These are phyloP conservation scores for Aethes cnicana DNA, from an alignment of 2,888 invertebrate species.

Conservation along the genomic window DNA sequence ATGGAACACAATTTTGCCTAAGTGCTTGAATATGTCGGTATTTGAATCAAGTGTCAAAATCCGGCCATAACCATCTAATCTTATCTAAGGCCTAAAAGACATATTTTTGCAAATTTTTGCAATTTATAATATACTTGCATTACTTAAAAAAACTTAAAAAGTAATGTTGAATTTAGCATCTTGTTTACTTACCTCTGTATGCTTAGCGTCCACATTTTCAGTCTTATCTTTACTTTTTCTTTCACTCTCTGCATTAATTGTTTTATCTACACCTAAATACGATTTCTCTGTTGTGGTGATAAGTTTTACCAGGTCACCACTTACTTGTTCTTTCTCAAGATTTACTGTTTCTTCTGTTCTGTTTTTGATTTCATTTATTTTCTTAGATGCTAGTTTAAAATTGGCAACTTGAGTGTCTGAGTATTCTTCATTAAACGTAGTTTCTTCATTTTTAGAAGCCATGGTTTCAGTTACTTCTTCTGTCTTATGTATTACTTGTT, in stretches of 20 bases:
- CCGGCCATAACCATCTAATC: too few species aligned
- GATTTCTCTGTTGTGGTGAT: not conserved
- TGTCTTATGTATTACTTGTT: slow-evolving; percentile 31
- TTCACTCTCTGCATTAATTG: slow-evolving; percentile 19
- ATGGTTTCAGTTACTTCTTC: slow-evolving; percentile 1
- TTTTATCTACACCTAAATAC: slow-evolving; percentile 13
- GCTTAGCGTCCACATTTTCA: not conserved
- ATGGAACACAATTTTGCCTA: too few species aligned
- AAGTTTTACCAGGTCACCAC: not conserved
- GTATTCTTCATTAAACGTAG: not conserved
- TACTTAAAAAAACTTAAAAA: too few species aligned
- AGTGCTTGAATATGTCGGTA: too few species aligned
- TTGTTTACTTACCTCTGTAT: slow-evolving; percentile 10
- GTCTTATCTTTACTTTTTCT: slow-evolving; percentile 4
- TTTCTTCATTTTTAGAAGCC: slow-evolving; percentile 1
- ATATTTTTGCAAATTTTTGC: too few species aligned
- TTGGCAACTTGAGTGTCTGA: not conserved
- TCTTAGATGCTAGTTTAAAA: too few species aligned
- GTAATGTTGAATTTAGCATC: too few species aligned
- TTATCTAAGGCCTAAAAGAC: too few species aligned
- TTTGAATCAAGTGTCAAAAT: too few species aligned
- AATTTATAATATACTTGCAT: too few species aligned
- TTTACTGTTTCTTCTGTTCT: slow-evolving; percentile 17
- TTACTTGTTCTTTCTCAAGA: slow-evolving; percentile 11
- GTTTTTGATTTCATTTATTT: not conserved